Evolutionary conservation across 2,888 invertebrate species (phyloP), one percentile per base, ranked within the genome.

Genomic region (Drosophila stalkeri): DNA sequence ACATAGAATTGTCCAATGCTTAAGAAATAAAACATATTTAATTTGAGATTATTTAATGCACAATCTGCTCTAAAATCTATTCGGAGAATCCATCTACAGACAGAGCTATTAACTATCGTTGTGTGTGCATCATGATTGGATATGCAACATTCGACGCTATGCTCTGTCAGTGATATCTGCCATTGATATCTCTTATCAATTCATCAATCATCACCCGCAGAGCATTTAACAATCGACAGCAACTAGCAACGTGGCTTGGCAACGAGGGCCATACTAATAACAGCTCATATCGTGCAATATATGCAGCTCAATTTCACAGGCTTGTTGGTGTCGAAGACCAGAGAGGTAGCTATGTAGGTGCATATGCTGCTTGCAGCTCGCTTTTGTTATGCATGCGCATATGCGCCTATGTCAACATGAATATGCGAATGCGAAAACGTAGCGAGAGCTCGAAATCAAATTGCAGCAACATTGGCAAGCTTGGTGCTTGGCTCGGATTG

Each of bases 351-450:
- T 35, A 39, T 39, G 7, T 20, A 12, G 27, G 9, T 23, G 12
- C 23, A 23, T 9, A 16, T 20, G 33, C 20, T 31, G 31, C 46
- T 41, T n/a, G 43, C 43, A 60, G 51, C 51, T 64, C 75, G 75
- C 61, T 71, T 85, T 81, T 79, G 67, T 87, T 85, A 85, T 85
- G 87, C 77, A 87, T 85, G 85, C 85, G 73, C 87, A 82, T 75
- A 77, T 43, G 52, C 65, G 47, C 33, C 39, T 16, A 27, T 72
- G 70, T 80, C 80, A 80, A 72, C 84, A 83, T 84, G 86, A 83
- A 86, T 81, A 86, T 86, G 87, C 85, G 82, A 84, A 72, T 54
- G 43, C 43, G 20, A 39, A 37, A 23, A 31, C 23, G 60, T 16
- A 44, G 74, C 55, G 41, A 59, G 64, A 49, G 63, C 60, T 68